Conservation (phyloP, 1,140 invertebrate genomes). For the Theocolax elegans region DNA sequence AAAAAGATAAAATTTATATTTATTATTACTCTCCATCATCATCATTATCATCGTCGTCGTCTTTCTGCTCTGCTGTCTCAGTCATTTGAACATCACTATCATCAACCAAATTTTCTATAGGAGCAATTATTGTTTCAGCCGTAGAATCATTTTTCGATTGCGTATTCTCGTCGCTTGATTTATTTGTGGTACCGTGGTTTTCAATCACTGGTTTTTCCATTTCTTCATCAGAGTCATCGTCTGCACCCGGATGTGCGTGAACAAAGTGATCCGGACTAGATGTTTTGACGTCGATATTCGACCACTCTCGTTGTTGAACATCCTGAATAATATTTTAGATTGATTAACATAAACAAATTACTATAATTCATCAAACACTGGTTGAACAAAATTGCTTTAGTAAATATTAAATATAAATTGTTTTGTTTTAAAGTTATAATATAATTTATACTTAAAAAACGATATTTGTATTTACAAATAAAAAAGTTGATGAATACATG, state of each 20-base stretch:
- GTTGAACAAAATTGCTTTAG: too few species aligned
- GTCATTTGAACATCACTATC: constrained; percentile 37
- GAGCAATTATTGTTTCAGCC: constrained; percentile 37
- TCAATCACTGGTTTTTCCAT: constrained; percentile 39
- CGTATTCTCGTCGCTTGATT: constrained; percentile 29
- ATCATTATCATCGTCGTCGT: background rate
- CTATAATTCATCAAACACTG: background rate
- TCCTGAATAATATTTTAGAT: constrained; percentile 53
- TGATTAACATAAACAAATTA: background rate
- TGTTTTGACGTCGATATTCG: constrained; percentile 64
- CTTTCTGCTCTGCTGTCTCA: background rate
- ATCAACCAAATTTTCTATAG: constrained; percentile 58
- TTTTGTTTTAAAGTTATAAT: too few species aligned
- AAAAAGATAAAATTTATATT: constrained; percentile 20
- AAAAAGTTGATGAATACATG: background rate
- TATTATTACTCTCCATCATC: constrained; percentile 5
- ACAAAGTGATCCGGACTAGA: constrained; percentile 57
- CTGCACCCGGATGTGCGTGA: constrained; percentile 71
- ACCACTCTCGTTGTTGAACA: constrained; percentile 63
- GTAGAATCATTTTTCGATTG: constrained; percentile 4
- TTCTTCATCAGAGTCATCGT: constrained; percentile 67
- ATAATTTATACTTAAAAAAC: too few species aligned
- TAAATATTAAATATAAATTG: too few species aligned
- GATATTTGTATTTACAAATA: background rate
- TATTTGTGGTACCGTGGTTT: background rate